Base-by-base conservation (phyloP, 1,140 invertebrate species). In the Euura lappo region DNA sequence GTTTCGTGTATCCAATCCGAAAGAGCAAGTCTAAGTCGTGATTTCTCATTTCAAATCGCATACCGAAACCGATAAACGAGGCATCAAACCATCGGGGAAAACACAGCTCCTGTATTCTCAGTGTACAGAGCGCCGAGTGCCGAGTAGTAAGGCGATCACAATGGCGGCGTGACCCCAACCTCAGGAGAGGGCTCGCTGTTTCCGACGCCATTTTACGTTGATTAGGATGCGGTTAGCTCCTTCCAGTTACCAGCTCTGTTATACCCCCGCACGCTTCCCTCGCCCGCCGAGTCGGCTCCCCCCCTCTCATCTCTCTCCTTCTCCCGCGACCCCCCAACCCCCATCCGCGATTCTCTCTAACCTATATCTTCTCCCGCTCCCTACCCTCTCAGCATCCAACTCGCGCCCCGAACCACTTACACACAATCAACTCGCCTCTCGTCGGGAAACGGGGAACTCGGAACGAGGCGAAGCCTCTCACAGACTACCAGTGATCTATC, bases 171-270 rank as follows among this genome's bases (percentile, higher is more conserved):
- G 73, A 80, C 75, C 76, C 71, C 68, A 71, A 80, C 75, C 76
- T 72, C 68, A 71, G 77, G 79, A 77, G 78, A 28, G 28, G 28
- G 28, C 28, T 75, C 75, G 78, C 77, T 79, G 80, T 83, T 81
- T 72, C 75, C 77, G 84, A 74, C 84, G 84, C 83, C 84, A 85
- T 85, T 86, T 86, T 84, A 83, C 80, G 80, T 86, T 85, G 84
- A 86, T 85, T 86, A 85, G 80, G 78, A 81, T 85, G 83, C 78
- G 85, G 83, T 86, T 85, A 83, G 80, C 81, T 85, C 79, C 81
- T 86, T 83, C 81, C 78, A 81, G 70, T 77, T 79, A 79, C 74
- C 70, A 67, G 11, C 47, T 74, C 28, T 28, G 71, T 42, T 72
- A 67, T 65, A 45, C 1, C 28, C 28, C 28, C 66, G 8, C 13